Evolutionary conservation across 2,888 invertebrate species (phyloP), one percentile per base, ranked within the genome.

Genomic region (Geotrupes spiniger): DNA sequence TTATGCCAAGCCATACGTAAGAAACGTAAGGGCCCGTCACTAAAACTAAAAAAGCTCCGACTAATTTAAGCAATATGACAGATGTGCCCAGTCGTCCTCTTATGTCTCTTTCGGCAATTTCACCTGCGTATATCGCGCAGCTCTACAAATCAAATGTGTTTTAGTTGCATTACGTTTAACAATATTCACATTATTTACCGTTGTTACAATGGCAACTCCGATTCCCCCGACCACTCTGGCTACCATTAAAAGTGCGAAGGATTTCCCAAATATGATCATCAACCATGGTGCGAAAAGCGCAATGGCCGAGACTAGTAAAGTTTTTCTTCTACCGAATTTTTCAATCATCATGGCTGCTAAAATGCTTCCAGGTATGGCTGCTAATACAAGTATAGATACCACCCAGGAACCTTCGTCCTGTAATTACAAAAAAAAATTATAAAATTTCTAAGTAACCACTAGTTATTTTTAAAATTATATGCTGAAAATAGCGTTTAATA

Each of bases 261-360:
- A 51, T 44, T 53, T 54, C 1, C 60, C 58, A 36, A 64, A 61
- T 4, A 51, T 48, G 31, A 72, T 46, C 1, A 72, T 63, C 2
- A 62, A 53, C 78, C 81, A 81, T 57, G 81, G 80, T 54, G 78
- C 44, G 26, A 78, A 68, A 12, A 78, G 74, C 0, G 82, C 79
- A 6, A 76, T 55, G 0, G 79, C 74, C 0, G 79, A 75, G 2
- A 74, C 58, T 36, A 79, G 66, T 2, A 83, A 68, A 1, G 81
- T 77, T 3, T 70, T 71, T 27, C 78, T 78, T 0, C 83, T 75
- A 2, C 84, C 84, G 1, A 76, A 66, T 42, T 72, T 73, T 61
- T 83, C 80, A 56, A 78, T 78, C 17, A 81, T 64, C 41, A 77
- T 69, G 33, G 81, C 81, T 0, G 81, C 80, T 11, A 78, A 49